These are phyloP conservation scores for Diadumene lineata DNA, from an alignment of 92 coral and sea anemone species.

Conservation along the genomic window DNA sequence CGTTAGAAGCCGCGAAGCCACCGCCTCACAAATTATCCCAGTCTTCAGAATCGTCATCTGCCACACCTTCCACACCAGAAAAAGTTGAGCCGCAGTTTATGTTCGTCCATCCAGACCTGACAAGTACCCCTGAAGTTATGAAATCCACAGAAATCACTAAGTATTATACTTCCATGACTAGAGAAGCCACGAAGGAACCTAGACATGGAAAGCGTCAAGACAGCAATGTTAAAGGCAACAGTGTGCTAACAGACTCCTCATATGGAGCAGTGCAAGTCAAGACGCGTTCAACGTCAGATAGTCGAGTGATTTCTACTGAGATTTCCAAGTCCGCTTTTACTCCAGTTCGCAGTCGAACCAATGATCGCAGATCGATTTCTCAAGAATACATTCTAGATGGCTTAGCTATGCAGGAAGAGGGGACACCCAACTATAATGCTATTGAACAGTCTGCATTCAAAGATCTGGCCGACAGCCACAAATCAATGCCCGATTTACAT, in stretches of 20 bases:
- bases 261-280: slow-evolving; percentile 38
- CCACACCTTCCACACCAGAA: slow-evolving; percentile 66
- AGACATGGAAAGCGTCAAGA: slow-evolving; percentile 23
- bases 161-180: slow-evolving; percentile 1
- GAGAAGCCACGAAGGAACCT: slow-evolving; percentile 46
- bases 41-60: slow-evolving; percentile 74
- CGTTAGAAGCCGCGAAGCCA: slow-evolving; percentile 51
- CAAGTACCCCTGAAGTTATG: slow-evolving; percentile 19
- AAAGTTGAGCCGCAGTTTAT: slow-evolving; percentile 33
- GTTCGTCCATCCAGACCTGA: slow-evolving; percentile 2
- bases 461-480: slow-evolving; percentile 65
- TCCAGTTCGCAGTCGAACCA: slow-evolving; percentile 29
- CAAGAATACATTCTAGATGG: slow-evolving; percentile 2
- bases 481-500: slow-evolving; percentile 85
- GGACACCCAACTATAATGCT: not conserved
- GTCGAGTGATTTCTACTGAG: slow-evolving; percentile 14
- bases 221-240: slow-evolving; percentile 38
- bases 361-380: slow-evolving; percentile 23
- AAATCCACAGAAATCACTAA: not conserved
- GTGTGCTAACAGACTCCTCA: slow-evolving; percentile 32
- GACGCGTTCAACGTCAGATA: slow-evolving; percentile 29
- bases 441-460: slow-evolving; percentile 27
- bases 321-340: slow-evolving; percentile 49
- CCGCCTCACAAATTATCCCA: slow-evolving; percentile 44
- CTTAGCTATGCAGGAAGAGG: not conserved